phyloP scores from a whole-genome alignment of 2,888 invertebrate genomes.

The Dryomyza anilis region DNA sequence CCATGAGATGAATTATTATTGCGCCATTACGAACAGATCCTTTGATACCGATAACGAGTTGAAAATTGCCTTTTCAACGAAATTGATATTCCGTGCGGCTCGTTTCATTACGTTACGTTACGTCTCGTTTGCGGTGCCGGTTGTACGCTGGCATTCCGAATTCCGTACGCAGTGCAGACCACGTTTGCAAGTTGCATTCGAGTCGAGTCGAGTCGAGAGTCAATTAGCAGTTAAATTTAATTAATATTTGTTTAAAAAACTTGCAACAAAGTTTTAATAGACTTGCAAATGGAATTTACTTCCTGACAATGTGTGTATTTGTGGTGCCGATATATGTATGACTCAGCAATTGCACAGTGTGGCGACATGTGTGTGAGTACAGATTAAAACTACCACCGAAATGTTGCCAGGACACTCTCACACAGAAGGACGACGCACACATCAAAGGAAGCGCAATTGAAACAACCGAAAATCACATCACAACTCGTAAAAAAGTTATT shows the following conservation, averaged over 20 bases:
- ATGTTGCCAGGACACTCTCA: no score
- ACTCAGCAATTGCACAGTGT: no score
- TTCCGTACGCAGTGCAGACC: not conserved
- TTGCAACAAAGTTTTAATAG: constrained; percentile 13
- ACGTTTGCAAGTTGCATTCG: not conserved
- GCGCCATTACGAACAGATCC: constrained; percentile 23
- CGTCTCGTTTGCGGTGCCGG: not conserved
- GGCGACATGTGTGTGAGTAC: no score
- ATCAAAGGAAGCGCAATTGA: no score
- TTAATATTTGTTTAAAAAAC: constrained; percentile 30
- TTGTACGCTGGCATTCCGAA: not conserved
- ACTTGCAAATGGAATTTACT: constrained; percentile 6
- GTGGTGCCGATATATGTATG: no score
- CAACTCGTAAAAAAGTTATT: no score
- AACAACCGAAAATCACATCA: no score
- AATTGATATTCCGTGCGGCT: constrained; percentile 28
- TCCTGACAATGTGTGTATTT: not conserved
- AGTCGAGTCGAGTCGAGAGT: not conserved
- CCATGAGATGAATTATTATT: constrained; percentile 26
- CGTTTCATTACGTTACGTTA: not conserved
- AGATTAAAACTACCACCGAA: no score
- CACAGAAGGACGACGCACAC: no score
- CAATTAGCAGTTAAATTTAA: constrained; percentile 43
- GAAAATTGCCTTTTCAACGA: not conserved
- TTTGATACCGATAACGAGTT: constrained; percentile 18